Conservation (phyloP, 2,888 invertebrate genomes). For the Aphodius sticticus region DNA sequence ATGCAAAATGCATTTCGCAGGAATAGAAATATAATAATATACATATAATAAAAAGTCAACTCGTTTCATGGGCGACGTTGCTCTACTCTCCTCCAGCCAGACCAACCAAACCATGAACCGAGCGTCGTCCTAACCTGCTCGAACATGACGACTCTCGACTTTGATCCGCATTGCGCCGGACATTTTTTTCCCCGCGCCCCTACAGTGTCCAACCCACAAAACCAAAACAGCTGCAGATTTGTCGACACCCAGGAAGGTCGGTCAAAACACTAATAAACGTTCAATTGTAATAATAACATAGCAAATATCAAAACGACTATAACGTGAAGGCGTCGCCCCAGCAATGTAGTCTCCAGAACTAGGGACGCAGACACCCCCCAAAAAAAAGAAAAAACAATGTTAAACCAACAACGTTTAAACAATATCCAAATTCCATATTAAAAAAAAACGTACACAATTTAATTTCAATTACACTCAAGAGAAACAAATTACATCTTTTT, state of each 20-base stretch:
- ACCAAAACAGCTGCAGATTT: slow-evolving; percentile 50
- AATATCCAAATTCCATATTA: slow-evolving; percentile 49
- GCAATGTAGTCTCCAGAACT: slow-evolving; percentile 56
- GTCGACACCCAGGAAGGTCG: slow-evolving; percentile 54
- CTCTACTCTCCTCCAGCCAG: slow-evolving; percentile 44
- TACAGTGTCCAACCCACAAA: slow-evolving; percentile 55
- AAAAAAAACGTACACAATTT: slow-evolving; percentile 58
- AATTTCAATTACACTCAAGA: slow-evolving; percentile 47
- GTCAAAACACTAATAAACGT: slow-evolving; percentile 54
- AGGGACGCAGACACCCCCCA: slow-evolving; percentile 52
- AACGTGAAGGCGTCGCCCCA: slow-evolving; percentile 50
- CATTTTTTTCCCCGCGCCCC: slow-evolving; percentile 41
- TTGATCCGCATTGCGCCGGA: slow-evolving; percentile 11
- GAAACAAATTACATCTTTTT: slow-evolving; percentile 41
- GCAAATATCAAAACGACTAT: slow-evolving; percentile 47
- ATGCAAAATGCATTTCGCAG: slow-evolving; percentile 82
- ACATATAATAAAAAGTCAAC: slow-evolving; percentile 56
- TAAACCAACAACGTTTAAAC: slow-evolving; percentile 37
- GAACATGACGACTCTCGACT: slow-evolving; percentile 6
- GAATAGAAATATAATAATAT: slow-evolving; percentile 77
- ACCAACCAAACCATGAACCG: slow-evolving; percentile 46
- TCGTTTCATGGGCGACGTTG: slow-evolving; percentile 56
- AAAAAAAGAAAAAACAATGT: slow-evolving; percentile 19
- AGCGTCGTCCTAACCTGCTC: slow-evolving; percentile 53
- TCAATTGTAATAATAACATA: slow-evolving; percentile 49